phyloP scores from a whole-genome alignment of 2,113 vertebrate species.

The Strigops habroptila region DNA sequence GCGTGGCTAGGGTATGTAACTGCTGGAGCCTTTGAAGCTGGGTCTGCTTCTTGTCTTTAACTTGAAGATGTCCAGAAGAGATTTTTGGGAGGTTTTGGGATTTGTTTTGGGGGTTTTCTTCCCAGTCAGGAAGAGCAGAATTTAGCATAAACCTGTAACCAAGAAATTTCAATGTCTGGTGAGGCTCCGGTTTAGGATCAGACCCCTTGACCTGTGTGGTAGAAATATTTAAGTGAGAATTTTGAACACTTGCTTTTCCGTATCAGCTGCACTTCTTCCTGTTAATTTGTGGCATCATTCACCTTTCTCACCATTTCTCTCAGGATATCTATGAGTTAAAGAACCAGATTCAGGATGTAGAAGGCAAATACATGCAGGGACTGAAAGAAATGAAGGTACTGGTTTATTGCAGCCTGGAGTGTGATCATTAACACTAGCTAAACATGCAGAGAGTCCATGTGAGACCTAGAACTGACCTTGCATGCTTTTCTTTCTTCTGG shows the following conservation, averaged over 20 bases:
- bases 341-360: slow-evolving; percentile 97
- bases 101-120: neutral
- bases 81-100: too few relatives aligned
- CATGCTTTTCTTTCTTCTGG: neutral
- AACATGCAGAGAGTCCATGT: neutral
- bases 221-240: neutral
- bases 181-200: neutral
- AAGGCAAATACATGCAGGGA: slow-evolving; percentile 91
- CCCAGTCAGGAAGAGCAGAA: neutral
- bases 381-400: slow-evolving; percentile 94
- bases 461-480: neutral
- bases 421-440: slow-evolving; percentile 33
- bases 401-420: neutral
- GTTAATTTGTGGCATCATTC: neutral
- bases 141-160: neutral
- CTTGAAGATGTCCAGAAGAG: neutral
- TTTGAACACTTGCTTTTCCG: neutral
- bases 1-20: neutral
- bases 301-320: slow-evolving; percentile 53
- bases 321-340: slow-evolving; percentile 96
- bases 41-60: fast-evolving
- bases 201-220: neutral
- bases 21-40: neutral
- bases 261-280: fast-evolving
- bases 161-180: neutral